phyloP scores from a whole-genome alignment of 2,797 vertebrate genomes.

The Myiotriccus ornatus region DNA sequence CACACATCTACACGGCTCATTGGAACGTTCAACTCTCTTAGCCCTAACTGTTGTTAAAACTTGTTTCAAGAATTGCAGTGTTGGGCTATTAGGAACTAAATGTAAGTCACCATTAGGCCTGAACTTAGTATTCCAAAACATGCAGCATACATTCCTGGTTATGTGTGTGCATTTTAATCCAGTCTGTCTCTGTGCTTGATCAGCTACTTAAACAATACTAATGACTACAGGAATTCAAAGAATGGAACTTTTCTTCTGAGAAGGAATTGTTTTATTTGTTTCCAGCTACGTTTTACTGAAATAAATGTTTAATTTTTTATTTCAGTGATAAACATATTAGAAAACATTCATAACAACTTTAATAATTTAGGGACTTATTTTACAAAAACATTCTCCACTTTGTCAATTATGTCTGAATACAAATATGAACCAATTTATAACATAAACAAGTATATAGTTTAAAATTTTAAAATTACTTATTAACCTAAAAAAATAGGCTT shows the following conservation, averaged over 20 bases:
- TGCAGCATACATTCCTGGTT: neutral
- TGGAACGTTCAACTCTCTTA: neutral
- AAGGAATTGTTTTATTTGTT: neutral
- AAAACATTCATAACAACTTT: neutral
- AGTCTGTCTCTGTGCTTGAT: neutral
- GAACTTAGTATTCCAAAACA: neutral
- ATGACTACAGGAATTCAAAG: neutral
- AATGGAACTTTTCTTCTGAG: neutral
- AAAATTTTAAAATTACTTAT: neutral
- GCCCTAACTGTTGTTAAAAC: neutral
- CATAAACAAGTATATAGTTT: neutral
- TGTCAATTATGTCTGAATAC: neutral
- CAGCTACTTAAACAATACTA: constrained; percentile 20
- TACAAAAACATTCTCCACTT: neutral
- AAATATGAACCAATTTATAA: neutral
- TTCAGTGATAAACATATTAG: neutral
- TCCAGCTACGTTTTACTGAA: neutral
- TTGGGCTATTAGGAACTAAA: neutral
- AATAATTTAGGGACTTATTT: neutral
- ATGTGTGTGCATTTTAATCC: neutral
- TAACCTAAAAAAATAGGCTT: neutral
- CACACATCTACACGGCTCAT: neutral
- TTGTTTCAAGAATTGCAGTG: neutral
- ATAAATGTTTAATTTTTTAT: neutral
- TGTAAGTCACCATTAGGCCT: neutral